phyloP scores from a whole-genome alignment of 2,113 vertebrate genomes.

The Notechis scutatus region DNA sequence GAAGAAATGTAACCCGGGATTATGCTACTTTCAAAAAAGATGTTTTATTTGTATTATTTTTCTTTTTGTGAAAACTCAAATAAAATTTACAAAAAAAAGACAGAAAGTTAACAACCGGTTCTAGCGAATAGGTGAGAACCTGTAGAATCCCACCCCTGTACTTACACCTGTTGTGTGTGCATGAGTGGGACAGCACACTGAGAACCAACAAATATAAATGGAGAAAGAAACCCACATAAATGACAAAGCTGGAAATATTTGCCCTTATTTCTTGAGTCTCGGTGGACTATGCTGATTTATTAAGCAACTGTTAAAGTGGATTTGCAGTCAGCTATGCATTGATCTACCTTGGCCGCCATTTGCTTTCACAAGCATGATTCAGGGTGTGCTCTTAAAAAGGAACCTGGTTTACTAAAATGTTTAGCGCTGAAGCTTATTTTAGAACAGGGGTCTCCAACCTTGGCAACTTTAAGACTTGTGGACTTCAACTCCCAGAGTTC shows the following conservation, averaged over 20 bases:
- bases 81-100: too few species aligned
- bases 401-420: slow-evolving; percentile 49
- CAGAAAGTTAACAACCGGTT: too few species aligned
- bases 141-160: too few species aligned
- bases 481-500: too few species aligned
- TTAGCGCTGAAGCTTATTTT: slow-evolving; percentile 23
- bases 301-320: slow-evolving; percentile 56
- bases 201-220: slow-evolving; percentile 64
- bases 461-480: too few species aligned
- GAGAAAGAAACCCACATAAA: slow-evolving; percentile 69
- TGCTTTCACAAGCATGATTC: slow-evolving; percentile 41
- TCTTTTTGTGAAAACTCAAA: too few species aligned
- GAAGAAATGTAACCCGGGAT: too few species aligned
- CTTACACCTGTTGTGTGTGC: not conserved
- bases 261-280: slow-evolving; percentile 3
- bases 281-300: slow-evolving; percentile 56
- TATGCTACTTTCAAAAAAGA: too few species aligned
- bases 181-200: not conserved
- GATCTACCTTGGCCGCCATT: slow-evolving; percentile 27
- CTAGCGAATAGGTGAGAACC: too few species aligned
- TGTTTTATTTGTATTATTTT: too few species aligned
- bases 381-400: slow-evolving; percentile 63
- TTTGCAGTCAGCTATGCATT: slow-evolving; percentile 20
- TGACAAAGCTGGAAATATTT: slow-evolving; percentile 71
- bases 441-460: too few species aligned